These are phyloP conservation scores for Nylanderia fulva DNA, from an alignment of 1,140 invertebrate species.

Conservation along the genomic window DNA sequence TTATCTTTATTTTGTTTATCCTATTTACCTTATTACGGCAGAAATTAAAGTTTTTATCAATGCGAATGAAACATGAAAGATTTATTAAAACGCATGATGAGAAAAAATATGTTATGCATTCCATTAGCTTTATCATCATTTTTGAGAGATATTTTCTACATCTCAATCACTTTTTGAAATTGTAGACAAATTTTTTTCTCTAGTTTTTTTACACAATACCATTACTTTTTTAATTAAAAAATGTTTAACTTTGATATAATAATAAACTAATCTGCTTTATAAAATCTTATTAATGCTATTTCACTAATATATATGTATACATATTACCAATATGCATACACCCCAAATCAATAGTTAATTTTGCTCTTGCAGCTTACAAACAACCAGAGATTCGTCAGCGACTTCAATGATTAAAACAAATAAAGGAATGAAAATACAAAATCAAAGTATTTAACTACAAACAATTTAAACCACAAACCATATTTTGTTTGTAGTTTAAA, in stretches of 20 bases:
- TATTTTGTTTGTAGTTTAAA: neutral
- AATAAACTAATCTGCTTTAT: neutral
- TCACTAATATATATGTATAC: neutral
- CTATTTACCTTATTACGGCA: neutral
- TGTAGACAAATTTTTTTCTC: neutral
- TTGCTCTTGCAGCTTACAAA: neutral
- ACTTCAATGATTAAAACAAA: neutral
- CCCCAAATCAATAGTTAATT: too few relatives aligned
- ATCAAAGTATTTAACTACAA: too few relatives aligned
- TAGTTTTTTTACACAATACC: neutral
- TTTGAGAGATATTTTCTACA: neutral
- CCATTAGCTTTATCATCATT: constrained; percentile 7
- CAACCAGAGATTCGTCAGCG: neutral
- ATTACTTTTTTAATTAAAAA: neutral
- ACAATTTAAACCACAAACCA: too few relatives aligned
- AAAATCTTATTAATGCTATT: neutral
- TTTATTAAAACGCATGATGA: constrained; percentile 1
- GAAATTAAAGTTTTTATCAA: neutral
- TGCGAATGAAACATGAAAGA: neutral
- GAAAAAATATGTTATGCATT: constrained; percentile 5
- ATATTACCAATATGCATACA: neutral
- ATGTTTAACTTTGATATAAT: neutral
- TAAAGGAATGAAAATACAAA: neutral
- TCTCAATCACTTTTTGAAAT: neutral
- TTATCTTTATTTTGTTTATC: too few relatives aligned